phyloP scores from a whole-genome alignment of 2,113 vertebrate species.

The Saimiri boliviensis region DNA sequence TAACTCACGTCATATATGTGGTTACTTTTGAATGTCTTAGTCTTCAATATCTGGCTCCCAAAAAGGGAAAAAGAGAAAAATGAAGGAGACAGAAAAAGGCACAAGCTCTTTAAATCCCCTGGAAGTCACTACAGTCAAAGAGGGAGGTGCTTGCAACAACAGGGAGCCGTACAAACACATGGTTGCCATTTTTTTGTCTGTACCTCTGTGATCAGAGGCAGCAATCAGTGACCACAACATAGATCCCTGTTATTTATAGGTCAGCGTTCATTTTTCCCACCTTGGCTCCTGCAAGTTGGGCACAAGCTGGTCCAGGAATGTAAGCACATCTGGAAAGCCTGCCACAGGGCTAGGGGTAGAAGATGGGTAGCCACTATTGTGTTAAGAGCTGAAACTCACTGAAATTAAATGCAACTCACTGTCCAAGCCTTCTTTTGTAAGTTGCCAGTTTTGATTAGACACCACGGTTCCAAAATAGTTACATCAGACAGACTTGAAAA shows the following conservation, averaged over 20 bases:
- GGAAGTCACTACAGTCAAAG: background rate
- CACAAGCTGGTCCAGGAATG: background rate
- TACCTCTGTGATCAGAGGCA: background rate
- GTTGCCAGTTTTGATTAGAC: background rate
- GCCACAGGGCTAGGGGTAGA: background rate
- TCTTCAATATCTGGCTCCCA: background rate
- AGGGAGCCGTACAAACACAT: background rate
- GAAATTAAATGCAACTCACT: background rate
- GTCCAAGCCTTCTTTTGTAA: background rate
- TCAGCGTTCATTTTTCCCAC: background rate
- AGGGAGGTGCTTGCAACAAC: no score
- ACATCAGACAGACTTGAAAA: background rate
- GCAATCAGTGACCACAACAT: background rate
- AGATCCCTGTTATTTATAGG: background rate
- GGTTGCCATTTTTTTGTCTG: background rate
- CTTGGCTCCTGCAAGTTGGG: background rate
- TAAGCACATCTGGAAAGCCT: background rate
- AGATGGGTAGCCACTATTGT: background rate
- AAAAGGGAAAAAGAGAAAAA: background rate
- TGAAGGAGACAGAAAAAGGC: background rate
- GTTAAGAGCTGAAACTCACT: background rate
- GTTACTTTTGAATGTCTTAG: background rate
- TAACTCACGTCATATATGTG: background rate
- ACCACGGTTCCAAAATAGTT: background rate
- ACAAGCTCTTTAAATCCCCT: background rate